phyloP scores from a whole-genome alignment of 2,797 vertebrate species.

The Urophycis tenuis region DNA sequence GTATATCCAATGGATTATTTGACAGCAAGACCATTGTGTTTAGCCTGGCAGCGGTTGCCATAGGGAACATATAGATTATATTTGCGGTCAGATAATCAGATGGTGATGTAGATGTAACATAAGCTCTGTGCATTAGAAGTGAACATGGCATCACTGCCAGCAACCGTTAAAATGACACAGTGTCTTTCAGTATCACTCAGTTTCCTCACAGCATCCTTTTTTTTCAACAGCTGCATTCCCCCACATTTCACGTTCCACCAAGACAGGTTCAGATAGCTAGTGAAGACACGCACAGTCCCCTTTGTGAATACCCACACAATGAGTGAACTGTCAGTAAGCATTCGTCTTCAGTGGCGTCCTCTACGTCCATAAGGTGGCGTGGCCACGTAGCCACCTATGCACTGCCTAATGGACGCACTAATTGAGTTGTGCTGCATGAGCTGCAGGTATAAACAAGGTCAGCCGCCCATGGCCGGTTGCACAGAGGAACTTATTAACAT shows the following conservation, averaged over 20 bases:
- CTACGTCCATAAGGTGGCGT: too few relatives aligned
- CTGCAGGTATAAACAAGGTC: too few relatives aligned
- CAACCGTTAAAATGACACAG: neutral
- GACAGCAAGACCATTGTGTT: constrained; percentile 22
- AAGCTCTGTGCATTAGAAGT: neutral
- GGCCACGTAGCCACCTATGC: too few relatives aligned
- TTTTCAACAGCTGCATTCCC: neutral
- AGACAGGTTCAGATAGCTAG: neutral
- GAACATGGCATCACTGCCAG: neutral
- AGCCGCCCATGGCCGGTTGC: too few relatives aligned
- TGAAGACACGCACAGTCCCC: neutral
- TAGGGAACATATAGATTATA: constrained; percentile 7
- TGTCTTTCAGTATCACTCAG: neutral
- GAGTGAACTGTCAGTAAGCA: neutral
- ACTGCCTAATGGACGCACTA: too few relatives aligned
- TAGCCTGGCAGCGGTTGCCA: constrained; percentile 7
- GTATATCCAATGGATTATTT: constrained; percentile 43
- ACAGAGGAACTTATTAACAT: neutral
- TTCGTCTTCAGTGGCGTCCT: neutral
- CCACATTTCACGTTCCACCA: neutral
- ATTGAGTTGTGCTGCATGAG: too few relatives aligned
- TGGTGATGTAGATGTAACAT: neutral
- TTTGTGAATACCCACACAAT: neutral
- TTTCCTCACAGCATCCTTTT: neutral
- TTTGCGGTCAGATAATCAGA: neutral